These are phyloP conservation scores for Ochotona princeps DNA, from an alignment of 2,113 vertebrate genomes.

Conservation along the genomic window DNA sequence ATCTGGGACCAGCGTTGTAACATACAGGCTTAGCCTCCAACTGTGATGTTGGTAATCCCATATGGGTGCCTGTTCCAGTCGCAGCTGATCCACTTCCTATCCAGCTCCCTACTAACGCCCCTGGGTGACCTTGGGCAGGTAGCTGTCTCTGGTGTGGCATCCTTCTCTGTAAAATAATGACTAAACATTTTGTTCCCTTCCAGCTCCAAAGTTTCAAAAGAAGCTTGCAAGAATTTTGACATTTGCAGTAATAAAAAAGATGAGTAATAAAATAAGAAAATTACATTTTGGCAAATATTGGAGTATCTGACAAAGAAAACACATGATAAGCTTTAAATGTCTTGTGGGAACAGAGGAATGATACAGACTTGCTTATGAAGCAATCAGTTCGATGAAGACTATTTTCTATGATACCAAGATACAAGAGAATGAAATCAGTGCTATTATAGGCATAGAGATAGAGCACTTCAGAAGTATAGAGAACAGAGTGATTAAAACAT, in stretches of 20 bases:
- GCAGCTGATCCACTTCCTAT: too few relatives aligned
- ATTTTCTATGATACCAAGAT: background rate
- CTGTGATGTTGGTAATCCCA: too few relatives aligned
- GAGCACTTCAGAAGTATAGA: background rate
- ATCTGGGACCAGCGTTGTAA: too few relatives aligned
- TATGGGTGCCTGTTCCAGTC: too few relatives aligned
- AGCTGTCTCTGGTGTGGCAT: background rate
- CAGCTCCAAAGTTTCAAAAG: background rate
- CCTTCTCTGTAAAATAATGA: background rate
- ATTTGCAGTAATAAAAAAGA: slow-evolving; percentile 4
- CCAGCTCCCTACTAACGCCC: too few relatives aligned
- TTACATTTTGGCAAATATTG: background rate
- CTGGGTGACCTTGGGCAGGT: background rate
- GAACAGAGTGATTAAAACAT: background rate
- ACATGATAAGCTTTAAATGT: background rate
- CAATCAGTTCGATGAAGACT: background rate
- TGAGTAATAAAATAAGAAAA: background rate
- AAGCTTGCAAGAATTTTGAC: background rate
- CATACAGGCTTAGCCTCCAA: too few relatives aligned
- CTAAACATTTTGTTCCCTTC: background rate
- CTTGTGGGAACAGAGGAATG: background rate
- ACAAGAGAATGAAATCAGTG: background rate
- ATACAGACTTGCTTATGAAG: background rate
- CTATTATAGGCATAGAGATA: background rate
- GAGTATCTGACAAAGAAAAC: background rate